These are phyloP conservation scores for Idris sp. DNA, from an alignment of 1,140 invertebrate genomes.

Conservation along the genomic window DNA sequence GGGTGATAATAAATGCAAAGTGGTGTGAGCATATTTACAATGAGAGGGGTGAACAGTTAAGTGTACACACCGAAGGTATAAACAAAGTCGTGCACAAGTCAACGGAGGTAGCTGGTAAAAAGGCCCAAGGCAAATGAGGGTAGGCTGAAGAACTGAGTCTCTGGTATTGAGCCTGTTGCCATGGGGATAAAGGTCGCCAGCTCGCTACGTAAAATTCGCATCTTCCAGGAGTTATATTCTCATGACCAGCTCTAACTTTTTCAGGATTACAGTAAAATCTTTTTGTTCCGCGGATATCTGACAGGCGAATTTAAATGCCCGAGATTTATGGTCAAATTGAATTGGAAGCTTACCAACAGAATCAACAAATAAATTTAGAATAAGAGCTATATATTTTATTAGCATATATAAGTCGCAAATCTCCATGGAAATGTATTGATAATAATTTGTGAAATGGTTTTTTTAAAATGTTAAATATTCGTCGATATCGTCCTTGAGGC, in stretches of 20 bases:
- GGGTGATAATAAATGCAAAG: too few species aligned
- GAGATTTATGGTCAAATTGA: constrained; percentile 12
- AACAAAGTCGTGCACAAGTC: constrained; percentile 25
- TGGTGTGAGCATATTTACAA: too few species aligned
- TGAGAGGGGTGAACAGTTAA: constrained; percentile 28
- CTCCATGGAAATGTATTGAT: too few species aligned
- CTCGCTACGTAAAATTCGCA: constrained; percentile 45
- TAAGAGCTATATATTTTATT: too few species aligned
- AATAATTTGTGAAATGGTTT: too few species aligned
- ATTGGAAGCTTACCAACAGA: constrained; percentile 19
- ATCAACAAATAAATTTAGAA: too few species aligned
- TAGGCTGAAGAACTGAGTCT: constrained; percentile 20
- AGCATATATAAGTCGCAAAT: too few species aligned
- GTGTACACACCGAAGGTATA: constrained; percentile 28
- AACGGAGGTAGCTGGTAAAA: constrained; percentile 31
- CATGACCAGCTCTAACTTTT: constrained; percentile 16
- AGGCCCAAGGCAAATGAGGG: constrained; percentile 53
- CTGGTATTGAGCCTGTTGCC: constrained; percentile 58
- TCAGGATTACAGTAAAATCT: too few species aligned
- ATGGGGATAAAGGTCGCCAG: constrained; percentile 50
- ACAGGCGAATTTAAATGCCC: too few species aligned
- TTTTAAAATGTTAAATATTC: too few species aligned
- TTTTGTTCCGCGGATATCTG: too few species aligned
- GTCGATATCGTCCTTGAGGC: too few species aligned
- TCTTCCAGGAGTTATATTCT: constrained; percentile 26